Percentiles rank a stretch among this genome's conserved stretches.
These are phyloP conservation scores for Bombus turneri DNA, from an alignment of 1,140 invertebrate genomes.

Conservation along the genomic window DNA sequence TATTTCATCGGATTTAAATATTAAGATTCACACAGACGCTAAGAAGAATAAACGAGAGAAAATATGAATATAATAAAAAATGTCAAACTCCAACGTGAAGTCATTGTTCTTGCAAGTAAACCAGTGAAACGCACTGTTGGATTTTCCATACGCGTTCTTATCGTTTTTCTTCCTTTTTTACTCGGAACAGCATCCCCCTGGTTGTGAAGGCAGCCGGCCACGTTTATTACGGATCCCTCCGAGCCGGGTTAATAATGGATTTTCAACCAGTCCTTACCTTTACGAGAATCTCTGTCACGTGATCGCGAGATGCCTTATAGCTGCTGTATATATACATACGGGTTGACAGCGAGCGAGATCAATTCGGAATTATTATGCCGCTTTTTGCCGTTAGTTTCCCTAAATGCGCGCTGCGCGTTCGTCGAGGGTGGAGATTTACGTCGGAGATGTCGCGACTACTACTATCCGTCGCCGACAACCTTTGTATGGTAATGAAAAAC, in stretches of 20 bases:
- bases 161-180: no score
- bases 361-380: conserved; percentile 71
- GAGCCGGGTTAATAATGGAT: conserved; percentile 79
- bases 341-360: conserved; percentile 53
- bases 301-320: conserved; percentile 67
- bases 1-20: no score
- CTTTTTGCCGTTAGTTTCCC: conserved; percentile 78
- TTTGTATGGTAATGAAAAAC: conserved; percentile 9
- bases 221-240: conserved; percentile 71
- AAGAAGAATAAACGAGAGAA: background rate
- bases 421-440: conserved; percentile 44
- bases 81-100: background rate
- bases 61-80: no score
- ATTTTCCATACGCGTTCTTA: background rate
- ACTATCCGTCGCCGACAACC: background rate
- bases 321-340: conserved; percentile 78
- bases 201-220: conserved; percentile 56
- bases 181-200: background rate
- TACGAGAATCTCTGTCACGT: conserved; percentile 74
- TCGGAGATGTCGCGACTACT: conserved; percentile 5
- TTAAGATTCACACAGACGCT: background rate
- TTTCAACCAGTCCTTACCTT: conserved; percentile 79
- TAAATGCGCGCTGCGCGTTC: conserved; percentile 70
- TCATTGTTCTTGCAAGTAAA: background rate
- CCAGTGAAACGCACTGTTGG: no score